Percentiles rank a stretch among this genome's conserved stretches.
Conservation (phyloP, 30 jellyfish, hydroid and myxozoan species). For the Chrysaora quinquecirrha region DNA sequence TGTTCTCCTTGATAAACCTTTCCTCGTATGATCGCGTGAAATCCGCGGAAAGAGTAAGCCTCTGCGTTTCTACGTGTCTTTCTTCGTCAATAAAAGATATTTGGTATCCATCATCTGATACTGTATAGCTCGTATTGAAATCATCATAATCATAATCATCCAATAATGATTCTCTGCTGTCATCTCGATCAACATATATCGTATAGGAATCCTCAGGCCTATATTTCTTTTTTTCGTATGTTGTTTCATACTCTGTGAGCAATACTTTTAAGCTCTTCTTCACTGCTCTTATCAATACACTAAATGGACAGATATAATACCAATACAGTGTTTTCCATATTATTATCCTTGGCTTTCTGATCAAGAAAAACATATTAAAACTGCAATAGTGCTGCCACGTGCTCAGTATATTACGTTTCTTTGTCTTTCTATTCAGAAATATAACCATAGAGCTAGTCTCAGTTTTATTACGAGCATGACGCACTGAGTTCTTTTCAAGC, state of each 20-base stretch:
- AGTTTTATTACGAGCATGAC: background rate
- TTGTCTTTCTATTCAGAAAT: background rate
- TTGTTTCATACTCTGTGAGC: constrained; percentile 18
- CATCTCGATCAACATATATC: constrained; percentile 32
- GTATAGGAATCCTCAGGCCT: constrained; percentile 49
- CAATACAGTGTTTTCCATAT: constrained; percentile 11
- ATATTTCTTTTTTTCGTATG: background rate
- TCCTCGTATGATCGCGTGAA: constrained; percentile 44
- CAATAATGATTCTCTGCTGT: background rate
- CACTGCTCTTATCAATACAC: background rate
- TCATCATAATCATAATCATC: constrained; percentile 12
- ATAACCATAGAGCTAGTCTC: constrained; percentile 30
- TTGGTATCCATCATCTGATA: constrained; percentile 48
- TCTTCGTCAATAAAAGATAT: constrained; percentile 61
- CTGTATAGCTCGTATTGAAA: constrained; percentile 8
- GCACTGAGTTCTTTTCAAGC: constrained; percentile 24
- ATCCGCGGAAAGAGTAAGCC: constrained; percentile 45
- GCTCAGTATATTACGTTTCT: background rate
- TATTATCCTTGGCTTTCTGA: constrained; percentile 9
- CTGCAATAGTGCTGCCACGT: constrained; percentile 28
- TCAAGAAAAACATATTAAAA: background rate
- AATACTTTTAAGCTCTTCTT: background rate
- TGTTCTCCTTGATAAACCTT: background rate
- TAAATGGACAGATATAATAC: constrained; percentile 56
- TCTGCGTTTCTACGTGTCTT: constrained; percentile 1